Evolutionary conservation across 2,797 vertebrate genomes (phyloP).

Genomic region (Chiropotes sagulatus): DNA sequence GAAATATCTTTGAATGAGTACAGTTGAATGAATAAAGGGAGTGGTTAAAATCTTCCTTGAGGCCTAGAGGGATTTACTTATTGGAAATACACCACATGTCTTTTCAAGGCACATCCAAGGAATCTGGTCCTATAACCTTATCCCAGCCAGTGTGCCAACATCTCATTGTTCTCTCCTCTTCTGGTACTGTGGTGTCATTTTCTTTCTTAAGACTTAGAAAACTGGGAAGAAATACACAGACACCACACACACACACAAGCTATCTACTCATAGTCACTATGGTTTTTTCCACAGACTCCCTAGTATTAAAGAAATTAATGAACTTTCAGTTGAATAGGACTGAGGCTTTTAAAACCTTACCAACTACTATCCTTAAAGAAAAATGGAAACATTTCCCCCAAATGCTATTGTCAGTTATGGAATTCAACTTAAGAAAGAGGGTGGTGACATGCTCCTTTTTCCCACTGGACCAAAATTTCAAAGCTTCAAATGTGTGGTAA

Average conservation of each 20-base stretch:
- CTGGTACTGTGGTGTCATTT: background rate
- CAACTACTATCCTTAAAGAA: conserved; percentile 74
- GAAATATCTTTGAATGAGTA: conserved; percentile 51
- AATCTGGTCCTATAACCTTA: conserved; percentile 23
- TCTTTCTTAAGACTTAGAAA: conserved; percentile 15
- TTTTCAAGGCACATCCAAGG: background rate
- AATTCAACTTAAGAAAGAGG: conserved; percentile 47
- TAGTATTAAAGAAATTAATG: conserved; percentile 80
- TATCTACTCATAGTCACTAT: background rate
- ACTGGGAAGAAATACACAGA: background rate
- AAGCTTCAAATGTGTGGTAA: conserved; percentile 78
- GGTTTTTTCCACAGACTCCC: conserved; percentile 75
- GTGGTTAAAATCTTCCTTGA: conserved; percentile 69
- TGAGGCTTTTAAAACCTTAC: conserved; percentile 72
- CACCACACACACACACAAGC: background rate
- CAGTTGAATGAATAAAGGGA: conserved; percentile 71
- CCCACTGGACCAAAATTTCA: conserved; percentile 74
- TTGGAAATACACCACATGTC: conserved; percentile 11
- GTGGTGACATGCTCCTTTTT: conserved; percentile 74
- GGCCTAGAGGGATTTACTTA: conserved; percentile 32
- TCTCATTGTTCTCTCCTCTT: background rate
- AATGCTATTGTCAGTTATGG: conserved; percentile 70
- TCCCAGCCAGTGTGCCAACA: conserved; percentile 36
- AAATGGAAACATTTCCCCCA: conserved; percentile 66
- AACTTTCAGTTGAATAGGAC: conserved; percentile 78